Base-by-base conservation (phyloP, 2,888 invertebrate genomes). In the Nymphalis polychloros region DNA sequence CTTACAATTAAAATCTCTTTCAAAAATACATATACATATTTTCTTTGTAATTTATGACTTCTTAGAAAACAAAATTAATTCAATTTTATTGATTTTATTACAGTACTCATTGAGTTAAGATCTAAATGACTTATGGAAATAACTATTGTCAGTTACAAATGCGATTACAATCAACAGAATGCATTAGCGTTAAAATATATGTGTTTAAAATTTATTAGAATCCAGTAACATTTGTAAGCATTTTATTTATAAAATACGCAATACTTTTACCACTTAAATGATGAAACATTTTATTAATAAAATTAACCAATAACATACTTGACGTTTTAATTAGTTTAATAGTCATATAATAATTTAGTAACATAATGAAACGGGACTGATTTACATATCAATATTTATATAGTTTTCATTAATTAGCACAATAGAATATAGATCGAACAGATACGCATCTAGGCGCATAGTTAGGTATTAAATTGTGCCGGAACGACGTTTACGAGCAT, bases 381-480 rank as follows among this genome's bases (percentile, higher is more conserved):
- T 64, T 50, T 63, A 46, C 13, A 49, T 27, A 55, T 60, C 61
- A 59, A 64, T 69, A 68, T 63, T 60, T 65, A 60, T 65, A 61
- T 72, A 57, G 63, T 66, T 68, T 64, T 64, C 69, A 73, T 75
- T 71, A 74, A 76, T 76, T 75, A 76, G 70, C 65, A 57, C 62
- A 71, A 74, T 73, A 72, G 73, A 70, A 73, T 72, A 75, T 74
- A 77, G 75, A 75, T 78, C 78, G 77, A 76, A 73, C 78, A 85
- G 86, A 87, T 88, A 87, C 77, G 80, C 78, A 88, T 86, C 84
- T 88, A 84, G 75, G 75, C 75, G 81, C 79, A 84, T 82, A 82
- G 87, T 86, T 86, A 84, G 83, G 86, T 88, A 87, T 89, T 91
- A 90, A 91, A 91, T 91, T 87, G 86, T 81, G 81, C 79, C 78